Conservation (phyloP, 2,797 vertebrate species). For the Pseudochromis fuscus region DNA sequence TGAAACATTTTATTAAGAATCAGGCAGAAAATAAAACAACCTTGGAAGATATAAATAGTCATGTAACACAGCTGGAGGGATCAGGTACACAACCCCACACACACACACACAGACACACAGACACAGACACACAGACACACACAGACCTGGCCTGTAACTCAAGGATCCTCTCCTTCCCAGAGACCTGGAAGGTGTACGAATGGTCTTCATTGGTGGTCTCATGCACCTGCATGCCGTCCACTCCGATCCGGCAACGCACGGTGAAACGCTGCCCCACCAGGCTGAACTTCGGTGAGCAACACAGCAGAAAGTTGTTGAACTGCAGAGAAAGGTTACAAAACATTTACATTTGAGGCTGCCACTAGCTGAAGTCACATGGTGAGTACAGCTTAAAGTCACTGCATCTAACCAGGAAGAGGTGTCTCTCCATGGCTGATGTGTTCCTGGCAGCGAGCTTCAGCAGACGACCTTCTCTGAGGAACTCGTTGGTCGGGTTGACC, state of each 20-base stretch:
- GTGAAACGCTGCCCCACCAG: conserved; percentile 89
- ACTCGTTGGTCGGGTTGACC: conserved; percentile 90
- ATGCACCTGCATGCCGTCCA: conserved; percentile 90
- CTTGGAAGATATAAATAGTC: too few relatives aligned
- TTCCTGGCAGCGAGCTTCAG: conserved; percentile 91
- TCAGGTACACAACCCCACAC: too few relatives aligned
- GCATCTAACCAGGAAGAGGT: conserved; percentile 89
- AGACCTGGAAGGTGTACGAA: conserved; percentile 90
- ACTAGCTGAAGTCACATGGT: too few relatives aligned
- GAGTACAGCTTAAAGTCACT: neutral
- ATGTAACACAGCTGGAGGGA: too few relatives aligned
- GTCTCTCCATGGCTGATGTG: conserved; percentile 87
- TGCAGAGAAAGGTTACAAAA: conserved; percentile 57
- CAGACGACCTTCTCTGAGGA: conserved; percentile 90
- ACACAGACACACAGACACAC: too few relatives aligned
- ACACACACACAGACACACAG: too few relatives aligned
- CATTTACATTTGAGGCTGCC: neutral
- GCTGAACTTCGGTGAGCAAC: conserved; percentile 90
- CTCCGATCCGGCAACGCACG: conserved; percentile 87
- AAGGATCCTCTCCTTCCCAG: conserved; percentile 89
- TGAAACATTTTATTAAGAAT: too few relatives aligned
- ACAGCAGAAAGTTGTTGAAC: conserved; percentile 95
- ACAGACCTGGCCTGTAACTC: conserved; percentile 90
- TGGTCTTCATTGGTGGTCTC: conserved; percentile 84
- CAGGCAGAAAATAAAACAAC: too few relatives aligned